phyloP scores from a whole-genome alignment of 2,888 invertebrate species.

The Kryphioiulus occultus region DNA sequence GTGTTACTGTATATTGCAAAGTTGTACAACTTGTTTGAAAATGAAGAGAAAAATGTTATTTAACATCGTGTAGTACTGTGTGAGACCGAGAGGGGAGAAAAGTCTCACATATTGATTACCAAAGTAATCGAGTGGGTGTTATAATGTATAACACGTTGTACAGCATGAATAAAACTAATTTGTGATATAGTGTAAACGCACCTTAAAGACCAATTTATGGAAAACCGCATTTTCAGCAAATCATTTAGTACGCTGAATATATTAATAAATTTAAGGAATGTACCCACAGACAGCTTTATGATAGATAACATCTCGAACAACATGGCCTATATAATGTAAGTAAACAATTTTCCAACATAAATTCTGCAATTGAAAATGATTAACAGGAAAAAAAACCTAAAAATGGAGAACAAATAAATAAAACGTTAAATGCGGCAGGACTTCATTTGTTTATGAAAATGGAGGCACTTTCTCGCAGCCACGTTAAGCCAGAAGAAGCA shows the following conservation, averaged over 20 bases:
- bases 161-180: too few species aligned
- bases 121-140: too few species aligned
- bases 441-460: slow-evolving; percentile 41
- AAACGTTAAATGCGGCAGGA: slow-evolving; percentile 36
- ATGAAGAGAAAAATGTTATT: too few species aligned
- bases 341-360: not conserved
- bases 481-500: slow-evolving; percentile 15
- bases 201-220: not conserved
- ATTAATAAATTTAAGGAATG: not conserved
- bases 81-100: too few species aligned
- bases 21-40: too few species aligned
- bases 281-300: not conserved
- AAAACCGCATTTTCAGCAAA: not conserved
- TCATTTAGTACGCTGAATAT: not conserved
- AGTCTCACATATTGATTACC: too few species aligned
- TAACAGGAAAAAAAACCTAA: not conserved
- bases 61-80: too few species aligned
- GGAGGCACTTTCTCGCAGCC: slow-evolving; percentile 45
- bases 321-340: not conserved
- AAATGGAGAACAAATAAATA: not conserved
- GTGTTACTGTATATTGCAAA: too few species aligned
- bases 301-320: not conserved
- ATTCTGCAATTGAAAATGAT: not conserved
- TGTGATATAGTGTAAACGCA: too few species aligned
- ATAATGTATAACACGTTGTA: too few species aligned